A percentile compares a stretch with the other conserved stretches of the same genome.
These are phyloP conservation scores for Euplagia quadripunctaria DNA, from an alignment of 2,888 invertebrate genomes.

Conservation along the genomic window DNA sequence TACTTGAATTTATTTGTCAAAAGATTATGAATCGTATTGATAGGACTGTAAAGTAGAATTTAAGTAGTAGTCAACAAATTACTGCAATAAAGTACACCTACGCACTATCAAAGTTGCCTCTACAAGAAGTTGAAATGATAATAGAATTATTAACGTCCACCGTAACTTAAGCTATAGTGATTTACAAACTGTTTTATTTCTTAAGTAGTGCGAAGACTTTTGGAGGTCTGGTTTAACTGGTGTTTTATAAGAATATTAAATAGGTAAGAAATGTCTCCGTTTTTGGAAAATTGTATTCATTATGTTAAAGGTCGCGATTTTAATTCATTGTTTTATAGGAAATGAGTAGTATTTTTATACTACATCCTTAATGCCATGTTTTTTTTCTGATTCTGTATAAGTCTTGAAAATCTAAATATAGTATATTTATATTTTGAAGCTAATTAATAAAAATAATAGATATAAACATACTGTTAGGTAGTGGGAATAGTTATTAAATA, in stretches of 20 bases:
- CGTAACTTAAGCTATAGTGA: conserved; percentile 25
- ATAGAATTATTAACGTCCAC: conserved; percentile 42
- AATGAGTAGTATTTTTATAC: conserved; percentile 22
- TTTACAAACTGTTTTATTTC: background rate
- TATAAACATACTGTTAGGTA: too few species aligned
- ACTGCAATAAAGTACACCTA: conserved; percentile 46
- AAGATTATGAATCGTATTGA: background rate
- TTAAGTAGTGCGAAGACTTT: background rate
- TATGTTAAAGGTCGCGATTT: conserved; percentile 29
- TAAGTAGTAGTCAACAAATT: conserved; percentile 8
- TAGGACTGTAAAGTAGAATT: conserved; percentile 17
- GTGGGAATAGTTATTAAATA: too few species aligned
- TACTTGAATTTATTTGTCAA: conserved; percentile 18
- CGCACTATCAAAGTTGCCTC: conserved; percentile 48
- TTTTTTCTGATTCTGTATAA: background rate
- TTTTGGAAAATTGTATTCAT: conserved; percentile 37
- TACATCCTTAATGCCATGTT: background rate
- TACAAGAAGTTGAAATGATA: conserved; percentile 46
- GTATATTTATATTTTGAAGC: too few species aligned
- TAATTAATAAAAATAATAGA: too few species aligned
- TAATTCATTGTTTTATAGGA: conserved; percentile 21
- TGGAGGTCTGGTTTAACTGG: conserved; percentile 18
- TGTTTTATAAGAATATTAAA: conserved; percentile 15
- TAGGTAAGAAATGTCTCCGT: conserved; percentile 25
- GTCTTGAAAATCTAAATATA: too few species aligned